These are phyloP conservation scores for Diadegma fenestrale DNA, from an alignment of 2,888 invertebrate species.

Conservation along the genomic window DNA sequence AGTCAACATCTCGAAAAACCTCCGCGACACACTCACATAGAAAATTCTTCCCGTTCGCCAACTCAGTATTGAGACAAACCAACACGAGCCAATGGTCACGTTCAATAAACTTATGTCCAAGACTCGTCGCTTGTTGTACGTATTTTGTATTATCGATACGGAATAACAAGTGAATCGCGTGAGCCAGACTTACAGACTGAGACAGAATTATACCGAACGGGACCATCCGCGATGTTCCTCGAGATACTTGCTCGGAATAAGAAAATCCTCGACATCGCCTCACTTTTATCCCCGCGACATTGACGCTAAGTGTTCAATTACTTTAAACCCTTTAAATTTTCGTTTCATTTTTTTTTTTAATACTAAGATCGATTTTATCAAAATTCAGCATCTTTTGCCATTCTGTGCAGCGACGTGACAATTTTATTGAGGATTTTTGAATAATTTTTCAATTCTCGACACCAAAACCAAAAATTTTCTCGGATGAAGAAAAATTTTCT, in stretches of 20 bases:
- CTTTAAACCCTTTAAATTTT: not conserved
- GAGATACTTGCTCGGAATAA: not conserved
- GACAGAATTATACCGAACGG: not conserved
- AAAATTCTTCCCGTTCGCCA: constrained; percentile 57
- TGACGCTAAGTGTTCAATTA: not conserved
- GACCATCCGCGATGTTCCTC: not conserved
- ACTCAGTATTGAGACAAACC: constrained; percentile 60
- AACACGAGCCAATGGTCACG: constrained; percentile 58
- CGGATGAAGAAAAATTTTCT: too few species aligned
- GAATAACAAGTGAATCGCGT: constrained; percentile 53
- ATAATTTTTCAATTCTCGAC: too few species aligned
- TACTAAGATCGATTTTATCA: too few species aligned
- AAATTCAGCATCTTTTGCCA: too few species aligned
- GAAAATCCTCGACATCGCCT: not conserved
- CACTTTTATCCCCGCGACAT: too few species aligned
- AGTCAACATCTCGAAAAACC: constrained; percentile 57
- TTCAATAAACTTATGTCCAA: constrained; percentile 62
- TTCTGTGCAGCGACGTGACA: too few species aligned
- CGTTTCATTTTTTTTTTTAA: too few species aligned
- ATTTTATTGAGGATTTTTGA: too few species aligned
- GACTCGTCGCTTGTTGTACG: constrained; percentile 38
- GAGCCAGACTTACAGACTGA: not conserved
- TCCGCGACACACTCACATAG: constrained; percentile 3
- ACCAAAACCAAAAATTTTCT: too few species aligned
- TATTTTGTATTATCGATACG: constrained; percentile 61